Evolutionary conservation across 2,113 vertebrate genomes (phyloP).

Genomic region (Garra rufa): DNA sequence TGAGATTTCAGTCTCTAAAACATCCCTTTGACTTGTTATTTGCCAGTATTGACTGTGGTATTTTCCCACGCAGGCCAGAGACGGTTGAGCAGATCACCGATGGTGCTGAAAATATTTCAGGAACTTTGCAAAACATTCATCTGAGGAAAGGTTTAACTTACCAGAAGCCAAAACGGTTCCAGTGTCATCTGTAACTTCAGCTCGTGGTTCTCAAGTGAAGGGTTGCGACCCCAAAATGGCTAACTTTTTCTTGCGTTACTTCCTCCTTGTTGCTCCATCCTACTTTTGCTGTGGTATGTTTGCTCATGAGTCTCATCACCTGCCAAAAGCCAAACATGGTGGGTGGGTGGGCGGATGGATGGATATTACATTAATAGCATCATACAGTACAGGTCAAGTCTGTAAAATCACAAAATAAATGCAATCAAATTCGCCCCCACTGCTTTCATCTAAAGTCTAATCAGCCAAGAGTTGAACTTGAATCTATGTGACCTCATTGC

Average conservation of each 20-base stretch:
- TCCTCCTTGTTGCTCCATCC: neutral
- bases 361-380: slow-evolving; percentile 52
- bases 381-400: slow-evolving; percentile 42
- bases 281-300: neutral
- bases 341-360: neutral
- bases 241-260: neutral
- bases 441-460: neutral
- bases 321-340: neutral
- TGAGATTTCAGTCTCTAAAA: slow-evolving; percentile 43
- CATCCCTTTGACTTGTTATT: slow-evolving; percentile 23
- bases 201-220: slow-evolving; percentile 11
- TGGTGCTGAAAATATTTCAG: slow-evolving; percentile 22
- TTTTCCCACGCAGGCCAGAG: slow-evolving; percentile 18
- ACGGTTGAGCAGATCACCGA: slow-evolving; percentile 24
- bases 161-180: slow-evolving; percentile 33
- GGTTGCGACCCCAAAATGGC: neutral
- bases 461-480: neutral
- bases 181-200: slow-evolving; percentile 38
- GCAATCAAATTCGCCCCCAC: neutral
- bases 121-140: slow-evolving; percentile 2
- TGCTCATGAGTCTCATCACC: neutral
- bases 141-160: slow-evolving; percentile 40
- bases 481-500: neutral
- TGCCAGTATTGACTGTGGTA: slow-evolving; percentile 42
- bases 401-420: slow-evolving; percentile 6